Evolutionary conservation across 2,888 invertebrate genomes (phyloP).

Genomic region (Crematogaster levior): DNA sequence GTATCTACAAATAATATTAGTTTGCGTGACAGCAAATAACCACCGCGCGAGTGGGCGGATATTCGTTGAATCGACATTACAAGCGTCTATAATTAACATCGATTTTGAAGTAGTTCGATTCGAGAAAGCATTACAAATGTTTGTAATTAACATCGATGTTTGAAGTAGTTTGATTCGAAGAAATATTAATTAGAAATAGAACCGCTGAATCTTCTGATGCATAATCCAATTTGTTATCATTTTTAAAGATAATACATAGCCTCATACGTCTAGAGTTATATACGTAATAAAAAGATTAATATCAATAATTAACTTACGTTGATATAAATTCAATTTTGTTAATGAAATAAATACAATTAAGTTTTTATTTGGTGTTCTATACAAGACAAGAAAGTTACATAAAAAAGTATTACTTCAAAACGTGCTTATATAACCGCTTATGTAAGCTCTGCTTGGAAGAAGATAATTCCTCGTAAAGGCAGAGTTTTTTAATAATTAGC

Average conservation of each 20-base stretch:
- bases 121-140: not conserved
- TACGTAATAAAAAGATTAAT: not conserved
- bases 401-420: not conserved
- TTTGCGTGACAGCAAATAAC: slow-evolving; percentile 19
- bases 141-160: slow-evolving; percentile 20
- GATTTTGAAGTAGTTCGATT: slow-evolving; percentile 15
- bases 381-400: not conserved
- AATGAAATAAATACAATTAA: not conserved
- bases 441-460: not conserved
- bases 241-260: not conserved
- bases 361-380: not conserved
- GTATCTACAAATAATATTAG: slow-evolving; percentile 34
- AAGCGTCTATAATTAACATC: slow-evolving; percentile 17
- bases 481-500: slow-evolving; percentile 7
- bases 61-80: slow-evolving; percentile 24
- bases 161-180: slow-evolving; percentile 17
- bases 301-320: not conserved
- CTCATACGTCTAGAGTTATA: not conserved
- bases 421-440: not conserved
- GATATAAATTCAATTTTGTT: not conserved
- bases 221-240: not conserved
- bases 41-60: not conserved
- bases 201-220: not conserved
- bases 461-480: not conserved
- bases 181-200: not conserved